Evolutionary conservation across 1,140 invertebrate species (phyloP), one percentile per base, ranked within the genome.

Genomic region (Schlechtendalia chinensis): DNA sequence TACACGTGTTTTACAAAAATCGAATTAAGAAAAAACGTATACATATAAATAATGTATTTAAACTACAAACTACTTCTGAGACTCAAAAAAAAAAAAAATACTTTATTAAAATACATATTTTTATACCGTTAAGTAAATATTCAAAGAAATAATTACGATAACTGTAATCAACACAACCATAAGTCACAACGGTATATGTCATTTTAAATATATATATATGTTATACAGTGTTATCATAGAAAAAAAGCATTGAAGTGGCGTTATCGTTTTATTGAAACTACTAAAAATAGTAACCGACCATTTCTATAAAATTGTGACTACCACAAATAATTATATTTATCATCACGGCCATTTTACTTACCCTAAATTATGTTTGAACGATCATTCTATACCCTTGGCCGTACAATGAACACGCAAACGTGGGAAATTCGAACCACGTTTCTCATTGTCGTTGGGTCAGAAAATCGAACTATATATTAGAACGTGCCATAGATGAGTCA

Each of bases 391-490:
- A n/a, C 63, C 63, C 63, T 47, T 24, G 6, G n/a, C 12, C 8
- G n/a, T 45, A 47, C 32, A 22, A 47, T 24, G 47, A 39, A 69
- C 65, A 47, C 65, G 39, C 39, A 47, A 74, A 54, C 71, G 71
- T 74, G 71, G 24, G 71, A 74, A 74, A 74, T 74, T 74, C 14
- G 16, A 32, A 56, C 32, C 17, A 54, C 24, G 17, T 29, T 53
- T 50, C 69, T 45, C 10, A 53, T 72, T 72, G 69, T 29, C 47
- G 27, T 47, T 24, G 69, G 47, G 47, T 27, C 47, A 27, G 47
- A 54, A 54, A 16, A 72, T 6, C 27, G 19, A 67, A 45, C 11
- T 67, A 2, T 11, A 29, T 17, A 0, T n/a, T n/a, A 39, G 3
- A 39, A 39, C 32, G 32, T 39, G 8, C n/a, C 32, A 27, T 17